Evolutionary conservation across 2,797 vertebrate species (phyloP).

Genomic region (Fundulus diaphanus): DNA sequence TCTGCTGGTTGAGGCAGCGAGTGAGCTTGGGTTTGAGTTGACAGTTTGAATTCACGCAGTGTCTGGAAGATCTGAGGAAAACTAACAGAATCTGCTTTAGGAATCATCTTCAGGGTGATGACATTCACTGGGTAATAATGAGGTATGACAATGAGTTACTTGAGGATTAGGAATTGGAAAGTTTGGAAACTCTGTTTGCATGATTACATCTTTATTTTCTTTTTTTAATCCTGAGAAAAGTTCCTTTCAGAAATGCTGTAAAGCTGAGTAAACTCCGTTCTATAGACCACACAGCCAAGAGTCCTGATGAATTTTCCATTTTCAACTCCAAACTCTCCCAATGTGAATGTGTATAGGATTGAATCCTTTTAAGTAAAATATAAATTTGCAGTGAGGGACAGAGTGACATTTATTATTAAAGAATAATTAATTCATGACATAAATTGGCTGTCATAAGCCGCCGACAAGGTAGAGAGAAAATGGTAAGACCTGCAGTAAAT

Average conservation of each 20-base stretch:
- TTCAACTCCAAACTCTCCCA: not conserved
- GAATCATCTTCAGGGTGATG: slow-evolving; percentile 32
- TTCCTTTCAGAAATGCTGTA: not conserved
- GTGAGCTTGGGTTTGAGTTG: slow-evolving; percentile 57
- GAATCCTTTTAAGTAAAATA: too few relatives aligned
- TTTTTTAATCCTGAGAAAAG: not conserved
- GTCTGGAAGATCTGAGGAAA: slow-evolving; percentile 43
- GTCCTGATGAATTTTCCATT: not conserved
- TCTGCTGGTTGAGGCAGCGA: slow-evolving; percentile 22
- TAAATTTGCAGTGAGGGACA: too few relatives aligned
- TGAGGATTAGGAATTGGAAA: slow-evolving; percentile 3
- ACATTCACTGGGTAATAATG: slow-evolving; percentile 27
- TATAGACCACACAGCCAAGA: not conserved
- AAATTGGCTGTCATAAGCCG: not conserved
- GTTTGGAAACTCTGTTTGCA: slow-evolving; percentile 26
- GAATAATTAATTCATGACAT: not conserved
- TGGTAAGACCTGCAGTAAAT: too few relatives aligned
- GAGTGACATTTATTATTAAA: not conserved
- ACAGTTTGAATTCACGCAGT: slow-evolving; percentile 46
- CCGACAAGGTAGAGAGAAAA: too few relatives aligned
- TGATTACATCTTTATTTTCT: not conserved
- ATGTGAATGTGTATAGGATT: not conserved
- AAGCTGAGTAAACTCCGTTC: not conserved
- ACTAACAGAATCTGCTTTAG: slow-evolving; percentile 26
- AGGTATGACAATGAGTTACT: slow-evolving; percentile 8